Evolutionary conservation across 2,797 vertebrate species (phyloP).

Genomic region (Peromyscus melanophrys): DNA sequence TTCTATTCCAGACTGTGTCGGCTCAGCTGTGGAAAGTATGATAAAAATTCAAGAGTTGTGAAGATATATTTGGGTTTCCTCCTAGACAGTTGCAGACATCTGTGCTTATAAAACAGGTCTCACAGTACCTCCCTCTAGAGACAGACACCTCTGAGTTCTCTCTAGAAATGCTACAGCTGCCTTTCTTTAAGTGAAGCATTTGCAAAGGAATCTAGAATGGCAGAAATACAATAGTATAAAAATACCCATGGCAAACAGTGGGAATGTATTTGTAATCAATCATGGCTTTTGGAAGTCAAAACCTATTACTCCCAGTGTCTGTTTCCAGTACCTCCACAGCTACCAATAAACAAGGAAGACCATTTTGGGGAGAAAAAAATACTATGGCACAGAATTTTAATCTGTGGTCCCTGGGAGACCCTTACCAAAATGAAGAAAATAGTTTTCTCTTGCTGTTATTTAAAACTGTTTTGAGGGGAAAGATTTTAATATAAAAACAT

Average conservation of each 20-base stretch:
- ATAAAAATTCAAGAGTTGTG: slow-evolving; percentile 3
- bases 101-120: background rate
- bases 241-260: background rate
- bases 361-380: background rate
- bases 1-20: slow-evolving; percentile 29
- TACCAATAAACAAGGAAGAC: background rate
- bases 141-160: background rate
- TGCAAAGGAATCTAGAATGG: slow-evolving; percentile 13
- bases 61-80: slow-evolving; percentile 34
- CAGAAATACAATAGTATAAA: slow-evolving; percentile 7
- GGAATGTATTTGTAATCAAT: slow-evolving; percentile 31
- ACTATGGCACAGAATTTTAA: background rate
- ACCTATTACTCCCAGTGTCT: background rate
- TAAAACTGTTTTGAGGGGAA: background rate
- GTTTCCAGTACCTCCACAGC: background rate
- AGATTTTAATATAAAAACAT: background rate
- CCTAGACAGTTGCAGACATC: background rate
- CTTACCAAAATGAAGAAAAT: background rate
- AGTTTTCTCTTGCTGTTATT: background rate
- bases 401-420: background rate
- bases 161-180: background rate
- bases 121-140: background rate
- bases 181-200: slow-evolving; percentile 1
- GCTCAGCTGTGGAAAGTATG: slow-evolving; percentile 15
- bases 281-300: slow-evolving; percentile 1